phyloP scores from a whole-genome alignment of 2,797 vertebrate genomes.

The Anisognathus igniventris region DNA sequence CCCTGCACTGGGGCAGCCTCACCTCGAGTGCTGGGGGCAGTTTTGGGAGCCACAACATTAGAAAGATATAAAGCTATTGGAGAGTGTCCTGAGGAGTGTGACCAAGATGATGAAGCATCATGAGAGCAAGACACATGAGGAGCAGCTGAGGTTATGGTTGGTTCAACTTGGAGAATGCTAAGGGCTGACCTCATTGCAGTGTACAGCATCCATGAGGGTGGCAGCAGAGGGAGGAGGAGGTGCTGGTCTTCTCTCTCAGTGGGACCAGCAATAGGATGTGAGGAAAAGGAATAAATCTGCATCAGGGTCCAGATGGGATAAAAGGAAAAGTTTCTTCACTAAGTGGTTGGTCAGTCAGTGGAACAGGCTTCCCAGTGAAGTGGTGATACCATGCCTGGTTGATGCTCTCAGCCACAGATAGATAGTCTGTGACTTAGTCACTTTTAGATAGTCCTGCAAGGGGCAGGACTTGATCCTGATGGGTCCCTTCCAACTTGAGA shows the following conservation, averaged over 20 bases:
- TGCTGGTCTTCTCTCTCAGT: background rate
- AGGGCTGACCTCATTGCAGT: background rate
- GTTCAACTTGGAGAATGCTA: background rate
- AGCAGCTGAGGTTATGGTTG: background rate
- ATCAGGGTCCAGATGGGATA: background rate
- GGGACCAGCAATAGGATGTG: background rate
- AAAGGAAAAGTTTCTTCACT: background rate
- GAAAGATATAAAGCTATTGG: background rate
- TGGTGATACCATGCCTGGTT: no score
- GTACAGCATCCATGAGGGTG: background rate
- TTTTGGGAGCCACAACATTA: background rate
- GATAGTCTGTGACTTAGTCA: background rate
- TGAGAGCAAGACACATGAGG: background rate
- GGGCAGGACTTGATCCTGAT: background rate
- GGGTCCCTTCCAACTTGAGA: background rate
- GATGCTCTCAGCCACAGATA: background rate
- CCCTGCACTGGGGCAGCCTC: accelerated
- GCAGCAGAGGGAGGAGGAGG: accelerated
- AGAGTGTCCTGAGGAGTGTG: background rate
- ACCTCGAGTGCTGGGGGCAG: accelerated
- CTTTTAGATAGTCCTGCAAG: background rate
- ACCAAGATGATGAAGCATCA: background rate
- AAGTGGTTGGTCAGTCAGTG: background rate
- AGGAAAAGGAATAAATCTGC: background rate
- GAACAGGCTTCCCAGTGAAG: background rate